Evolutionary conservation across 53 echinoderm and acorn worm species (phyloP).

Genomic region (Luidia sarsii): DNA sequence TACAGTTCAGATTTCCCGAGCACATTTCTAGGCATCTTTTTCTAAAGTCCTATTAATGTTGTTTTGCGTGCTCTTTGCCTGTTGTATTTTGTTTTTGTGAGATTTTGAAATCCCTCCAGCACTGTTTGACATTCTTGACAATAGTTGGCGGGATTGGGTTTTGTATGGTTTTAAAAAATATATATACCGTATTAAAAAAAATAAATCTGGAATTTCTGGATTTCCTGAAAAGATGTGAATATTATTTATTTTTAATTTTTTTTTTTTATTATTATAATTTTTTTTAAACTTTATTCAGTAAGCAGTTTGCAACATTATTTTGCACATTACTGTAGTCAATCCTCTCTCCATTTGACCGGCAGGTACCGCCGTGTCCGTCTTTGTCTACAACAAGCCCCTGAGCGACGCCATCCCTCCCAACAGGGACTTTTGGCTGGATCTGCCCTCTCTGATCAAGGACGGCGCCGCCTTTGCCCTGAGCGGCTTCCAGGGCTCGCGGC

Average conservation of each 20-base stretch:
- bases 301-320: too few relatives aligned
- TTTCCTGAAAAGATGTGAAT: background rate
- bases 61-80: too few relatives aligned
- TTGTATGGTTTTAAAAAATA: too few relatives aligned
- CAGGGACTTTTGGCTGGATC: conserved; percentile 47
- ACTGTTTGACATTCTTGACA: too few relatives aligned
- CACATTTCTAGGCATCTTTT: too few relatives aligned
- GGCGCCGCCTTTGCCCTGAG: conserved; percentile 34
- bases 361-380: conserved; percentile 26
- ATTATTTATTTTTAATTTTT: background rate
- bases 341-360: background rate
- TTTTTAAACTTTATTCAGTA: background rate
- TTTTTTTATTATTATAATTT: background rate
- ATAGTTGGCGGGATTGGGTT: too few relatives aligned
- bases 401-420: conserved; percentile 54
- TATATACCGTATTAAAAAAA: too few relatives aligned
- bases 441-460: conserved; percentile 49
- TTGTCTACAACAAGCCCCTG: conserved; percentile 34
- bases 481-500: conserved; percentile 2
- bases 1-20: too few relatives aligned
- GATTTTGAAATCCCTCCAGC: too few relatives aligned
- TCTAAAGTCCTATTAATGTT: too few relatives aligned
- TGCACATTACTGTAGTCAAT: background rate
- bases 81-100: too few relatives aligned
- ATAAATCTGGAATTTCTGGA: too few relatives aligned